Base-by-base conservation (phyloP, 2,113 vertebrate genomes). In the Ahaetulla prasina region DNA sequence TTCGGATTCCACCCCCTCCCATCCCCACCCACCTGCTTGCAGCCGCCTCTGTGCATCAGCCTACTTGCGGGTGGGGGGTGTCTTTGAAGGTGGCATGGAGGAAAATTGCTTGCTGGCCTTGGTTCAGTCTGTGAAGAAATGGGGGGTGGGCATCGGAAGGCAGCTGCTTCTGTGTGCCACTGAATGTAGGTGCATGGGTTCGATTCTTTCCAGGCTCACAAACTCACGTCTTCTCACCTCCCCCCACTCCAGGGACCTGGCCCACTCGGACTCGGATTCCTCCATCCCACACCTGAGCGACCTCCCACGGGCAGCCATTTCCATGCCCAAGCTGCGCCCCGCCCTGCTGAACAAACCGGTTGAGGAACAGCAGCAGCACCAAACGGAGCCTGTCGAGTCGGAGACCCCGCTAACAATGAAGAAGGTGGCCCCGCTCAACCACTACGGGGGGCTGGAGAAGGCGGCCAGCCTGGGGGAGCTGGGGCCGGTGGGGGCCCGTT, bases 241-340 rank as follows among this genome's bases (percentile, higher is more conserved):
- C 22, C 0, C 39, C 27, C 88, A 6, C 93, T 12, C 54, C 96
- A 99, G 99, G 97, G 99, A 99, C 95, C 96, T 99, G 92, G 98
- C 98, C 94, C 98, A 97, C 96, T 99, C 98, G 3, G 99, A 99
- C 96, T 99, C 99, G 0, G 99, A 99, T 94, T 98, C 99, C 88
- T 99, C 98, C 96, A 98, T 99, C 95, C 98, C 98, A 23, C 98
- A 98, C 96, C 97, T 96, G 94, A 98, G 98, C 92, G 99, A 99
- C 89, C 97, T 95, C 11, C 97, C 94, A 85, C 98, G 98, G 0
- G 49, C 98, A 0, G 95, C 97, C 85, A 96, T 98, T 96, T 94
- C 96, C 0, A 96, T 96, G 0, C 96, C 98, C 94, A 98, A 97
- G 96, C 97, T 97, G 60, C 98, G 98, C 93, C 98, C 99, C 93